Evolutionary conservation across 37 sponge, comb jelly and placozoan genomes (phyloP).

Genomic region (Geodia barretti): DNA sequence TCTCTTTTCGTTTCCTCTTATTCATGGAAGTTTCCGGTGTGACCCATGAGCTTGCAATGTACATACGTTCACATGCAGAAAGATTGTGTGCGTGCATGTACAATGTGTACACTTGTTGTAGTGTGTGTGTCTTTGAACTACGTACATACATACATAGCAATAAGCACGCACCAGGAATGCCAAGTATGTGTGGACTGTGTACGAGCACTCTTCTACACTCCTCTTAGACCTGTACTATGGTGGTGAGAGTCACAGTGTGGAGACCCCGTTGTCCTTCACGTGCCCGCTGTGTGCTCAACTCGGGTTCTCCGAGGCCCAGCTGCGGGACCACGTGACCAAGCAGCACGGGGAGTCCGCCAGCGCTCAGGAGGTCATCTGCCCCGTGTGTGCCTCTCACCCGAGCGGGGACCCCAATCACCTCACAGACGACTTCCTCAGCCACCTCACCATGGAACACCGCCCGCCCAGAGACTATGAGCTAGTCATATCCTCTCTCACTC

Average conservation of each 20-base stretch:
- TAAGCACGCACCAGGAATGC: no score
- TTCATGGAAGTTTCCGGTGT: no score
- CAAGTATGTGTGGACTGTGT: no score
- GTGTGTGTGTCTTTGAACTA: no score
- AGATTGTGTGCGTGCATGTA: no score
- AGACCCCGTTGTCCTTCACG: constrained; percentile 83
- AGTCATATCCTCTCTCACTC: constrained; percentile 38
- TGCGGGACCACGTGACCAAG: constrained; percentile 83
- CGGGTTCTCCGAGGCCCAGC: constrained; percentile 81
- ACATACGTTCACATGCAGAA: no score
- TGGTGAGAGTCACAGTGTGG: constrained; percentile 72
- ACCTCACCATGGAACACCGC: constrained; percentile 86
- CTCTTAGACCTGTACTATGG: constrained; percentile 80
- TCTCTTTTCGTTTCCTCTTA: no score
- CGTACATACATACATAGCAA: no score
- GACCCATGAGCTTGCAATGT: no score
- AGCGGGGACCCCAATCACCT: constrained; percentile 79
- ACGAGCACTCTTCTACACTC: no score
- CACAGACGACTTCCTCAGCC: constrained; percentile 79
- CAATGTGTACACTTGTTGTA: no score
- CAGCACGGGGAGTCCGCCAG: constrained; percentile 54
- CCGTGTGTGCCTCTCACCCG: constrained; percentile 88
- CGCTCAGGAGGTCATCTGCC: constrained; percentile 76
- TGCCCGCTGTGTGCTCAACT: constrained; percentile 85
- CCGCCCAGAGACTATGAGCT: constrained; percentile 54